Percentiles rank a stretch among this genome's conserved stretches.
These are phyloP conservation scores for Sula dactylatra DNA, from an alignment of 2,113 vertebrate genomes.

Conservation along the genomic window DNA sequence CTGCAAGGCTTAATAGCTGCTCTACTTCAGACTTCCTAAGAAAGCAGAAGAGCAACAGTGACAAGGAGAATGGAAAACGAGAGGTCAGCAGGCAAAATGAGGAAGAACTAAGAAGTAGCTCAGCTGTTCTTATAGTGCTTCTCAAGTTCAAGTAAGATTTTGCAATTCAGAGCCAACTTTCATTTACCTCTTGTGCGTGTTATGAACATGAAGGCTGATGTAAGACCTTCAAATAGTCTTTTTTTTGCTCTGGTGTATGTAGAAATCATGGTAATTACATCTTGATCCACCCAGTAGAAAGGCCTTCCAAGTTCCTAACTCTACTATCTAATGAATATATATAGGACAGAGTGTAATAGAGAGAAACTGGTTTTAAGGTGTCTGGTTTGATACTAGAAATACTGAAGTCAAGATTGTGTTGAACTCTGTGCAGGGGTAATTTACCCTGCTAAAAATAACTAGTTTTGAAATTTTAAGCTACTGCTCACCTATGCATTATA, in stretches of 20 bases:
- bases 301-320: background rate
- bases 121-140: background rate
- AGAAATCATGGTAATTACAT: background rate
- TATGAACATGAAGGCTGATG: background rate
- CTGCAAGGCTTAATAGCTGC: slow-evolving; percentile 28
- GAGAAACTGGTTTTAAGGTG: background rate
- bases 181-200: background rate
- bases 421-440: background rate
- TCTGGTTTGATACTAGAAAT: background rate
- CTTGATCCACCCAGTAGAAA: background rate
- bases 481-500: background rate
- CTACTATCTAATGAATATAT: background rate
- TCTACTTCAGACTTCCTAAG: background rate
- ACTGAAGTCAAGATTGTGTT: background rate
- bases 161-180: background rate
- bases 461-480: background rate
- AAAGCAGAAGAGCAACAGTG: background rate
- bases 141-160: background rate
- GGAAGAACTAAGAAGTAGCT: background rate
- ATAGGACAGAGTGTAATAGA: background rate
- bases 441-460: background rate
- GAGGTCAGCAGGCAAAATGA: background rate
- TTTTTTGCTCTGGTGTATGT: background rate
- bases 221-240: background rate
- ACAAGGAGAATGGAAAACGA: background rate